phyloP scores from a whole-genome alignment of 2,888 invertebrate species.

The Calameuta filiformis region DNA sequence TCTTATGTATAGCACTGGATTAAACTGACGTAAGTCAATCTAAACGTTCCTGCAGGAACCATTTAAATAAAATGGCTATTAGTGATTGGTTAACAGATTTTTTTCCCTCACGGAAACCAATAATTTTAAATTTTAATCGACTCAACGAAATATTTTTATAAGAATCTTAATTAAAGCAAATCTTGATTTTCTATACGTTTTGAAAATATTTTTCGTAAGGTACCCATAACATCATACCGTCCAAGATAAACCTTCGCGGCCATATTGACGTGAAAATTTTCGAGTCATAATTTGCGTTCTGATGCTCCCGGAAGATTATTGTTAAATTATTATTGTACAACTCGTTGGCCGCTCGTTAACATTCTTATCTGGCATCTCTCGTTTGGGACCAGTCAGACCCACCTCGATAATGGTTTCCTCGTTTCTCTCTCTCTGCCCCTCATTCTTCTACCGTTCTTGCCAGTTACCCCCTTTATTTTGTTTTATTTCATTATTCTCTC shows the following conservation, averaged over 20 bases:
- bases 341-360: conserved; percentile 21
- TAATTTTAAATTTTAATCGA: background rate
- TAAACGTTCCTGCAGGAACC: background rate
- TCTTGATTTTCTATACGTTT: background rate
- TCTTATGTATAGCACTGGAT: background rate
- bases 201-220: background rate
- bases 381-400: background rate
- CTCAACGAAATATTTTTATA: background rate
- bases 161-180: background rate
- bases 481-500: background rate
- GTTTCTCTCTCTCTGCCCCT: background rate
- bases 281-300: conserved; percentile 16
- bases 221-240: background rate
- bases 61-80: background rate
- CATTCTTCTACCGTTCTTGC: background rate
- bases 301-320: conserved; percentile 14
- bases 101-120: too few species aligned
- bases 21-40: background rate
- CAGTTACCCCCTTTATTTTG: background rate
- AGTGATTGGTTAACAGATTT: background rate
- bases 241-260: background rate
- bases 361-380: conserved; percentile 22
- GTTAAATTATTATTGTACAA: conserved; percentile 22
- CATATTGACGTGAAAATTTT: conserved; percentile 18
- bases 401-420: background rate